These are phyloP conservation scores for Cosmorhoe ocellata DNA, from an alignment of 2,888 invertebrate species.

Conservation along the genomic window DNA sequence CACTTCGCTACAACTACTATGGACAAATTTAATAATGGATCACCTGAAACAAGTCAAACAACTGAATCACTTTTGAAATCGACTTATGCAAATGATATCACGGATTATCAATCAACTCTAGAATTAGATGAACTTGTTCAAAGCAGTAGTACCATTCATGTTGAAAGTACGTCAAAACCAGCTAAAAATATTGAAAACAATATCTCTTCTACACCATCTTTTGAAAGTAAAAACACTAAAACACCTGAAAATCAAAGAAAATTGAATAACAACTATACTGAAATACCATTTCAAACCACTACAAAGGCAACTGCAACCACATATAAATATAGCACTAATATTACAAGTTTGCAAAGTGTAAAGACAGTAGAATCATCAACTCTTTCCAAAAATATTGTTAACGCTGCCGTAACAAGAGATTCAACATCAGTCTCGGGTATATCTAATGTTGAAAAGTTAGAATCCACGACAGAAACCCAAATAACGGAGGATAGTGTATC, in stretches of 20 bases:
- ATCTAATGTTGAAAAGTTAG: not conserved
- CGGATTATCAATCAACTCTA: slow-evolving; percentile 23
- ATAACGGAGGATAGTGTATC: not conserved
- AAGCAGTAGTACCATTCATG: slow-evolving; percentile 65
- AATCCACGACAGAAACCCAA: not conserved
- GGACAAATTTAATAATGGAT: not conserved
- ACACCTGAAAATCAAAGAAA: slow-evolving; percentile 73
- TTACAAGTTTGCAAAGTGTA: slow-evolving; percentile 1
- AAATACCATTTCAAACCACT: slow-evolving; percentile 38
- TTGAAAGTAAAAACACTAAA: slow-evolving; percentile 70
- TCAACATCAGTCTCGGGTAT: not conserved
- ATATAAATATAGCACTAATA: slow-evolving; percentile 13
- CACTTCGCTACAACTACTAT: not conserved
- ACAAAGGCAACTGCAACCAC: slow-evolving; percentile 27
- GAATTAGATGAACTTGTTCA: slow-evolving; percentile 55
- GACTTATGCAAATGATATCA: slow-evolving; percentile 22
- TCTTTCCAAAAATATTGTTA: not conserved
- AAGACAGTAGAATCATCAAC: not conserved
- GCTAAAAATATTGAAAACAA: slow-evolving; percentile 42
- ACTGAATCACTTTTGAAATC: slow-evolving; percentile 19
- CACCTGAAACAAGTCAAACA: slow-evolving; percentile 6
- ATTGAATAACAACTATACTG: slow-evolving; percentile 64
- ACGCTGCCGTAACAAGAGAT: not conserved
- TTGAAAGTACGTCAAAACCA: slow-evolving; percentile 64
- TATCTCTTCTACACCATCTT: slow-evolving; percentile 46